phyloP scores from a whole-genome alignment of 1,140 invertebrate species.

The Ceratina japonica region DNA sequence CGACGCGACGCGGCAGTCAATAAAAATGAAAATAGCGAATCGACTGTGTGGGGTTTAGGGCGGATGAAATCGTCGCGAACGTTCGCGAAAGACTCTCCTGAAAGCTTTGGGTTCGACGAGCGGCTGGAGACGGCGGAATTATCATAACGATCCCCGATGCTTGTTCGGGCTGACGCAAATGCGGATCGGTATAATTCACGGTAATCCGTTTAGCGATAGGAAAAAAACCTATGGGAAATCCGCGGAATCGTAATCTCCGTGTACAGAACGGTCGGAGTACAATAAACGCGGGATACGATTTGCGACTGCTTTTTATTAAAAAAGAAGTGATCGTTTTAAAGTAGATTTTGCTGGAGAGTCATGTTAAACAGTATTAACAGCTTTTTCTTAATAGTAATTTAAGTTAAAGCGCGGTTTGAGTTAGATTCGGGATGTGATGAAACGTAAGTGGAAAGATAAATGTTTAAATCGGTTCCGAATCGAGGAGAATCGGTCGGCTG shows the following conservation, averaged over 20 bases:
- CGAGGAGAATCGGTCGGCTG: neutral
- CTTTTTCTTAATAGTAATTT: no score
- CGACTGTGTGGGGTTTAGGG: neutral
- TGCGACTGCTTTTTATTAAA: neutral
- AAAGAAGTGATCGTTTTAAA: no score
- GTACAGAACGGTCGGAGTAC: neutral
- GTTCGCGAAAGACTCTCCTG: neutral
- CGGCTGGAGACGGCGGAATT: neutral
- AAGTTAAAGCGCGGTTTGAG: no score
- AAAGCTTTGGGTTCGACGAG: neutral
- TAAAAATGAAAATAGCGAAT: slow-evolving; percentile 21
- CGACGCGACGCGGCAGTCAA: slow-evolving; percentile 6
- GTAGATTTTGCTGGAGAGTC: no score
- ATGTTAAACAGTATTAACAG: no score
- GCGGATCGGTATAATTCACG: neutral
- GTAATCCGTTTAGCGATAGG: neutral
- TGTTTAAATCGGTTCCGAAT: neutral
- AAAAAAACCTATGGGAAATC: neutral
- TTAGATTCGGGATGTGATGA: no score
- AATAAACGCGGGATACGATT: no score
- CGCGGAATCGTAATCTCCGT: neutral
- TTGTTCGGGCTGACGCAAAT: neutral
- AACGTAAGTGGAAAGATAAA: neutral
- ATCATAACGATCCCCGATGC: slow-evolving; percentile 1
- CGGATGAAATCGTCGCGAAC: neutral